Evolutionary conservation across 2,797 vertebrate genomes (phyloP).

Genomic region (Onychomys arenicola): DNA sequence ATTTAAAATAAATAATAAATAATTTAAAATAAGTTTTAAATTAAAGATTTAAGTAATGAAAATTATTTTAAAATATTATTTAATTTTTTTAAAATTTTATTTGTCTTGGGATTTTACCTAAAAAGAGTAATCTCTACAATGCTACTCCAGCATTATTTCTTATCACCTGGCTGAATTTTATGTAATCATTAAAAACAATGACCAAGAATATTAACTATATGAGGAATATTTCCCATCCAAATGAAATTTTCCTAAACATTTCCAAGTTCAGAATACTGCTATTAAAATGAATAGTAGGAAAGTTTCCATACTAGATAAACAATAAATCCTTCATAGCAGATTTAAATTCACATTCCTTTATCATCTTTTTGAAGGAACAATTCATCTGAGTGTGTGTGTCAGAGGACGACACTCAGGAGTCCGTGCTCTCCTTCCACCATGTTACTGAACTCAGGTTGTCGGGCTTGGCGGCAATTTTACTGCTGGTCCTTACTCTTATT

Average conservation of each 20-base stretch:
- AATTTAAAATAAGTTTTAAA: background rate
- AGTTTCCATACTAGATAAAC: constrained; percentile 31
- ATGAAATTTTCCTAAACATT: constrained; percentile 21
- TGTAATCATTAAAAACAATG: background rate
- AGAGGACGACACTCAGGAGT: background rate
- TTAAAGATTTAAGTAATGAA: background rate
- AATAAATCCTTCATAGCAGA: constrained; percentile 41
- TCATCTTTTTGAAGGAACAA: background rate
- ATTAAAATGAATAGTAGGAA: constrained; percentile 48
- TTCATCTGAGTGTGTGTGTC: background rate
- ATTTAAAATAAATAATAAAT: background rate
- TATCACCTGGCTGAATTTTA: background rate
- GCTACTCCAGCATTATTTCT: background rate
- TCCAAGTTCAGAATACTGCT: constrained; percentile 14
- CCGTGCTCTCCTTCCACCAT: background rate
- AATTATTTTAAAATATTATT: constrained; percentile 42
- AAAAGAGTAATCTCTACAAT: constrained; percentile 21
- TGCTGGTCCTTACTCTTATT: background rate
- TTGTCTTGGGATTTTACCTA: constrained; percentile 33
- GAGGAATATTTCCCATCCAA: constrained; percentile 19
- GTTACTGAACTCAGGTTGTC: background rate
- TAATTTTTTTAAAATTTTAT: too few species aligned
- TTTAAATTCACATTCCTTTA: constrained; percentile 47
- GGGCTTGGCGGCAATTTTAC: background rate
- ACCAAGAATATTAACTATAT: background rate